Percentiles rank a stretch among this genome's conserved stretches.
These are phyloP conservation scores for Coilia nasus DNA, from an alignment of 2,797 vertebrate species.

Conservation along the genomic window DNA sequence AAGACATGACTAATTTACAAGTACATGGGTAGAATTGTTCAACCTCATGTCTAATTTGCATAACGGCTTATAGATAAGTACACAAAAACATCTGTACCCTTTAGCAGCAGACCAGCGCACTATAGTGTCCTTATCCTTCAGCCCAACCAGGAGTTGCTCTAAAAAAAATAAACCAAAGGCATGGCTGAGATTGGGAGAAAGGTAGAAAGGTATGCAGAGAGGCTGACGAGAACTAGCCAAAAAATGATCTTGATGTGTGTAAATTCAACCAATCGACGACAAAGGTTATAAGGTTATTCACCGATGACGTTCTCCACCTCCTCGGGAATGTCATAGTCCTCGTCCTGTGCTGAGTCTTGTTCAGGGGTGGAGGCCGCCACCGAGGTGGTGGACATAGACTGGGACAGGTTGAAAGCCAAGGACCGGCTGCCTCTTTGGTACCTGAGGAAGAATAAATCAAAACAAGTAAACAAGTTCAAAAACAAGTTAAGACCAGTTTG, in stretches of 20 bases:
- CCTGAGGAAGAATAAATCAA: conserved; percentile 64
- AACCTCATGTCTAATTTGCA: not conserved
- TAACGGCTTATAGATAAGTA: not conserved
- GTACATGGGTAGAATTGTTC: no score
- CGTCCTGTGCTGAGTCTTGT: conserved; percentile 69
- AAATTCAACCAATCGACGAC: not conserved
- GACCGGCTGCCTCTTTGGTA: conserved; percentile 93
- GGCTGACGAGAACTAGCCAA: no score
- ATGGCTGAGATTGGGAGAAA: not conserved
- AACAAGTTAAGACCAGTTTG: no score
- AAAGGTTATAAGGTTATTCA: conserved; percentile 56
- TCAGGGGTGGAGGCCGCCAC: conserved; percentile 49
- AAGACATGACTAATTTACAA: not conserved
- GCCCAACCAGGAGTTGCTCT: conserved; percentile 90
- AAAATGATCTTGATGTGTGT: not conserved
- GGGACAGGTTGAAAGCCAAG: conserved; percentile 83
- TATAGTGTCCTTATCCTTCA: conserved; percentile 96
- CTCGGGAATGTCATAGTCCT: conserved; percentile 90
- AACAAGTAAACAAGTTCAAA: not conserved
- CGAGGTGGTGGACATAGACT: conserved; percentile 45
- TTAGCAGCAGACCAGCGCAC: conserved; percentile 98
- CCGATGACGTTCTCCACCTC: conserved; percentile 94
- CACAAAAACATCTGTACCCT: conserved; percentile 75
- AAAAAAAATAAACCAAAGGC: conserved; percentile 45
- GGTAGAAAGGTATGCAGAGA: not conserved